Evolutionary conservation across 1,140 invertebrate species (phyloP).

Genomic region (Reticulitermes speratus): DNA sequence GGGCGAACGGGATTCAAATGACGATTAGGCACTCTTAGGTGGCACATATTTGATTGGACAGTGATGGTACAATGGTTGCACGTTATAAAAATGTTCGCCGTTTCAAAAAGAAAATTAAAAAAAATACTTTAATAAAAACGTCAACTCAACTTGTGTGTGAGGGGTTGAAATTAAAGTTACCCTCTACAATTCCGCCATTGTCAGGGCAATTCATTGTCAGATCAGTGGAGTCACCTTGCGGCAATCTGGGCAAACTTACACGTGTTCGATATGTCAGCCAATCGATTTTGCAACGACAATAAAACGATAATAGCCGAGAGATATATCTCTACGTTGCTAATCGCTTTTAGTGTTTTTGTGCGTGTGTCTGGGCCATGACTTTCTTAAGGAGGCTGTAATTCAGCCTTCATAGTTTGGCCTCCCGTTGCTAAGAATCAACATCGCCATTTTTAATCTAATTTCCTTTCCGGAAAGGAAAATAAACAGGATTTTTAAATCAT

Average conservation of each 20-base stretch:
- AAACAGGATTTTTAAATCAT: too few relatives aligned
- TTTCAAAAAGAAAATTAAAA: not conserved
- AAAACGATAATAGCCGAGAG: not conserved
- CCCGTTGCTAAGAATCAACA: too few relatives aligned
- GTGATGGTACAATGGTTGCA: not conserved
- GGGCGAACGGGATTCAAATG: too few relatives aligned
- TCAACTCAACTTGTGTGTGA: not conserved
- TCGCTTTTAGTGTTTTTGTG: too few relatives aligned
- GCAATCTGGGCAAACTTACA: not conserved
- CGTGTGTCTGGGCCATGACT: too few relatives aligned
- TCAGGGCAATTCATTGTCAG: constrained; percentile 8
- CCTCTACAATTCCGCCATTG: not conserved
- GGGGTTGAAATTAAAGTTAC: constrained; percentile 3
- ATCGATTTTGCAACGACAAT: not conserved
- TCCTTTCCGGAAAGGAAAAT: too few relatives aligned
- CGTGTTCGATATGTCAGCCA: not conserved
- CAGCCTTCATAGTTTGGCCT: too few relatives aligned
- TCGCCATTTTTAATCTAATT: too few relatives aligned
- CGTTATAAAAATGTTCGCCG: not conserved
- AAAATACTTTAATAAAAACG: constrained; percentile 18
- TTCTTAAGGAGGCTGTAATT: too few relatives aligned
- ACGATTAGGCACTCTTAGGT: too few relatives aligned
- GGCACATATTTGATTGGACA: not conserved
- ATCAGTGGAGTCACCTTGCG: not conserved
- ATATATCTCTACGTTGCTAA: not conserved